A percentile compares a stretch with the other conserved stretches of the same genome.
These are phyloP conservation scores for Lepidurus couesii DNA, from an alignment of 1,140 invertebrate genomes.

Conservation along the genomic window DNA sequence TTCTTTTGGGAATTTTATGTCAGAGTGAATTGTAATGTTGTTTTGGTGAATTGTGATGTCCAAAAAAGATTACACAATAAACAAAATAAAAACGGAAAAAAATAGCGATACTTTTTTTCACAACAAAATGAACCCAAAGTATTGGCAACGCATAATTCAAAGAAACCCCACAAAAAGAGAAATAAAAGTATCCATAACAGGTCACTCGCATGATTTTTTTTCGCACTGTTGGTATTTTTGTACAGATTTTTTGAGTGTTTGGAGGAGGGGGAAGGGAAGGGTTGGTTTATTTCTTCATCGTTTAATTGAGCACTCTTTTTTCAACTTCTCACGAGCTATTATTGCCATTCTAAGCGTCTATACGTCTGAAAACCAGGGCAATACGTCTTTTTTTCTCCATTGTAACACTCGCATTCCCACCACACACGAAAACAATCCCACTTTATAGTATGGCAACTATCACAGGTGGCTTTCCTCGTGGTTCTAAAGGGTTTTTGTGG, in stretches of 20 bases:
- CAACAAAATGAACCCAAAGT: too few relatives aligned
- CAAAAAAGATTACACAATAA: too few relatives aligned
- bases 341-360: background rate
- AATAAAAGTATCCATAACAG: too few relatives aligned
- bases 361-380: background rate
- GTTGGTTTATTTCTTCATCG: background rate
- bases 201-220: too few relatives aligned
- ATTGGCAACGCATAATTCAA: too few relatives aligned
- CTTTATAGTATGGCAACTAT: constrained; percentile 19
- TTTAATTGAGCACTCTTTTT: constrained; percentile 10
- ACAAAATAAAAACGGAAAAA: too few relatives aligned
- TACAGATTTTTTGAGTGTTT: background rate
- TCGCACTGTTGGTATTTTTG: background rate
- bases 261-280: background rate
- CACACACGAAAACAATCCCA: constrained; percentile 13
- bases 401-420: background rate
- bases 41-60: too few relatives aligned
- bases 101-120: too few relatives aligned
- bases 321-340: background rate
- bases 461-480: constrained; percentile 20
- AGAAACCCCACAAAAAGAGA: too few relatives aligned
- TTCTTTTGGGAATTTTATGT: too few relatives aligned
- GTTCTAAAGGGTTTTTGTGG: background rate
- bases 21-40: too few relatives aligned
- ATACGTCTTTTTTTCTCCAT: background rate